Evolutionary conservation across 2,888 invertebrate genomes (phyloP), one percentile per base, ranked within the genome.

Genomic region (Cheilosia urbana): DNA sequence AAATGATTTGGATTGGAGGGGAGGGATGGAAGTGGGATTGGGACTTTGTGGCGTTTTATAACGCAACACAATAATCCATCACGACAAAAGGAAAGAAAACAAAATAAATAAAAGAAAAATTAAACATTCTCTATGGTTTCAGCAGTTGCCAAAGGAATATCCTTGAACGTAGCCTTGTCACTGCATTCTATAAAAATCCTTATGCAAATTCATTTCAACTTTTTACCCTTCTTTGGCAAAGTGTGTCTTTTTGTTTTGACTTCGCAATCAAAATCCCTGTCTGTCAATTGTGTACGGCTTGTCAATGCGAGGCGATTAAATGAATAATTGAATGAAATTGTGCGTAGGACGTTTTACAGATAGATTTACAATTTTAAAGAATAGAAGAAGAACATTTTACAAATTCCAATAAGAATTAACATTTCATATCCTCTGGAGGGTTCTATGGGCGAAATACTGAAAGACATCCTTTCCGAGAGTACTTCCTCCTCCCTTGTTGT

Each of bases 281-380:
- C 65, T 47, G 79, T 75, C 84, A 79, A 75, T 75, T 75, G 17
- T 73, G 65, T 69, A 65, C 30, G 68, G 15, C 65, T 21, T 62
- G 75, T 75, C 75, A 71, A 75, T 65, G 69, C 42, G 47, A 66
- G 30, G 65, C 65, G 79, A 80, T 85, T 80, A 80, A 76, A 60
- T 85, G 68, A 85, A 68, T 80, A 85, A 85, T 84, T 84, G 76
- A 80, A 84, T 81, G 75, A 85, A 85, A 81, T 85, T 76, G 85
- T 71, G 71, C 85, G 85, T 80, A 65, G 79, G 63, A 66, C 66
- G 75, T 60, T 75, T 84, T 79, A 71, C 79, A 75, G 75, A 75
- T 75, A 40, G 75, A 84, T 75, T 71, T 73, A 42, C 34, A 24
- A 51, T 30, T 19, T 34, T n/a, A 27, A 55, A 30, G 9, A 42